These are phyloP conservation scores for Cyprinodon brontotheroides DNA, from an alignment of 2,113 vertebrate genomes.

Conservation along the genomic window DNA sequence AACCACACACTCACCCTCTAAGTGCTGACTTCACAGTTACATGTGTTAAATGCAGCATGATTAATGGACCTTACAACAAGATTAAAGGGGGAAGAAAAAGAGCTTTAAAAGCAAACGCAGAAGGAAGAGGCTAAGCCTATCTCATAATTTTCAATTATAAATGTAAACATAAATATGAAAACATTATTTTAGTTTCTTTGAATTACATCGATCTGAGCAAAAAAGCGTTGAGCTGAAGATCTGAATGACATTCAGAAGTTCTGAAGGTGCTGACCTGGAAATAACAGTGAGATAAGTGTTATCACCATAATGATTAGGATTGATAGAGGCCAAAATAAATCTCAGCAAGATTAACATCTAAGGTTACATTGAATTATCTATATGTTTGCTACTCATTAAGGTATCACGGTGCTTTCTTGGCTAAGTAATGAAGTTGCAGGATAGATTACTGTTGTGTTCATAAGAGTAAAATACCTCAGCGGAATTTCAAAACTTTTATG, in stretches of 20 bases:
- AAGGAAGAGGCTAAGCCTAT: constrained; percentile 12
- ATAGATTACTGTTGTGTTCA: too few relatives aligned
- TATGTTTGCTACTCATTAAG: too few relatives aligned
- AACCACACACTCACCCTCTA: neutral
- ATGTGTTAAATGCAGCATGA: constrained; percentile 56
- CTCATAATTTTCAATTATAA: constrained; percentile 9
- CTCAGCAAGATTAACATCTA: neutral
- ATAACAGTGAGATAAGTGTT: neutral
- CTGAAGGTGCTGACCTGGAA: neutral
- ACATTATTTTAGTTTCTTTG: neutral
- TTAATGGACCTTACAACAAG: constrained; percentile 53
- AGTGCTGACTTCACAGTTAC: constrained; percentile 56
- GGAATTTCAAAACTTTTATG: too few relatives aligned
- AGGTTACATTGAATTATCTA: neutral
- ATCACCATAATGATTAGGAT: neutral
- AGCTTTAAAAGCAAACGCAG: constrained; percentile 29
- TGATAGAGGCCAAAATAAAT: too few relatives aligned
- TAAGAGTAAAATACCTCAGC: too few relatives aligned
- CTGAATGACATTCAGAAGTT: neutral
- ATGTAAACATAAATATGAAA: neutral
- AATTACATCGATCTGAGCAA: too few relatives aligned
- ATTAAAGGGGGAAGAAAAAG: constrained; percentile 28
- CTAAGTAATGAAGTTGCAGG: too few relatives aligned
- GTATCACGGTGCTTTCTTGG: too few relatives aligned
- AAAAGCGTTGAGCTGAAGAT: neutral